phyloP scores from a whole-genome alignment of 2,797 vertebrate genomes.

The Syngnathus acus region DNA sequence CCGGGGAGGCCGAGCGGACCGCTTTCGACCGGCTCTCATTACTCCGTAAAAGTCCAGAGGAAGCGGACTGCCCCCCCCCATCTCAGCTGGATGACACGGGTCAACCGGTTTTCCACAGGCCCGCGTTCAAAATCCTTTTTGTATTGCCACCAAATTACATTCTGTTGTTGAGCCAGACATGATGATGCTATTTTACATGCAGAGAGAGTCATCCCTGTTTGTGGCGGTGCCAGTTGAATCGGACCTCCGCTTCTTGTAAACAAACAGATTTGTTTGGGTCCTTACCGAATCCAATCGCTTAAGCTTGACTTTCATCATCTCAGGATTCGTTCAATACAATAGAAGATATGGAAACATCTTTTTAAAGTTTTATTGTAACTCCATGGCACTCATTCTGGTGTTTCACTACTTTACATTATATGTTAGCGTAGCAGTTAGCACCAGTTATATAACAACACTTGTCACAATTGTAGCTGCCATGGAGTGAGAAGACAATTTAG shows the following conservation, averaged over 20 bases:
- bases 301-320: conserved; percentile 16
- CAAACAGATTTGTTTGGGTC: conserved; percentile 31
- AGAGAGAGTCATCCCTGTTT: neutral
- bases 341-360: neutral
- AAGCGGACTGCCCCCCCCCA: conserved; percentile 28
- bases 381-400: neutral
- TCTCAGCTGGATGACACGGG: conserved; percentile 30
- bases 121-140: conserved; percentile 50
- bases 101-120: conserved; percentile 36
- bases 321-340: neutral
- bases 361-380: neutral
- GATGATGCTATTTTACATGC: neutral
- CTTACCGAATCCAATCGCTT: conserved; percentile 22
- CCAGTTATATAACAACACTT: no score
- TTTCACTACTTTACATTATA: neutral
- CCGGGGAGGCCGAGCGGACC: conserved; percentile 29
- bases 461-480: no score
- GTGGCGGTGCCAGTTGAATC: neutral
- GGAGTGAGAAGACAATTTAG: no score
- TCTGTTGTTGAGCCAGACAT: conserved; percentile 9
- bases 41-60: conserved; percentile 35
- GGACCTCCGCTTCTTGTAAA: neutral
- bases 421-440: neutral
- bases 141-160: conserved; percentile 42
- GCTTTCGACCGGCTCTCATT: conserved; percentile 50